phyloP scores from a whole-genome alignment of 2,113 vertebrate species.

The Semnopithecus entellus region DNA sequence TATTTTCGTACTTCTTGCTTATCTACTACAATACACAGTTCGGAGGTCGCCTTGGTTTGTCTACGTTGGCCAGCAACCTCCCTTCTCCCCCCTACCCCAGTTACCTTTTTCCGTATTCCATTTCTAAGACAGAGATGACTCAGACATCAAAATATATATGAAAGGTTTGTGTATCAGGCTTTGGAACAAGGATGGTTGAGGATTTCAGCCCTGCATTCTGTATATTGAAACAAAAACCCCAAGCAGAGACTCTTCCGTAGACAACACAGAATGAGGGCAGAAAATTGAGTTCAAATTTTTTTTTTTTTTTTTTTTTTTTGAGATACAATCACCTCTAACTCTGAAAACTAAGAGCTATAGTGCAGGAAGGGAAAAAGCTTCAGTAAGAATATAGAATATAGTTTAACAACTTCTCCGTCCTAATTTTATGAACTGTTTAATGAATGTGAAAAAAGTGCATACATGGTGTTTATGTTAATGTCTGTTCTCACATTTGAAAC shows the following conservation, averaged over 20 bases:
- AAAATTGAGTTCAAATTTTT: neutral
- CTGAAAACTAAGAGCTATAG: neutral
- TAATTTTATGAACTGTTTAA: constrained; percentile 34
- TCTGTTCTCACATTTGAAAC: constrained; percentile 36
- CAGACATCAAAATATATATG: neutral
- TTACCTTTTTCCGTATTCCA: constrained; percentile 51
- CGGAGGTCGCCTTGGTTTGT: constrained; percentile 3
- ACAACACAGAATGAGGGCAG: neutral
- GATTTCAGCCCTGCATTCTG: constrained; percentile 37
- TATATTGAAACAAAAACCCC: constrained; percentile 1
- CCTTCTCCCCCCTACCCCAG: neutral
- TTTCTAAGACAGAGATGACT: constrained; percentile 33
- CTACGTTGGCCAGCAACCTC: constrained; percentile 30
- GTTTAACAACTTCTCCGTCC: constrained; percentile 14
- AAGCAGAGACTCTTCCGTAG: neutral
- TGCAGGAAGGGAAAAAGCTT: neutral
- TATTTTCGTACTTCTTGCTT: constrained; percentile 60
- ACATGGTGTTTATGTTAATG: constrained; percentile 22
- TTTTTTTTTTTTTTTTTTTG: constrained; percentile 47
- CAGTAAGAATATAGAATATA: neutral
- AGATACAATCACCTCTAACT: constrained; percentile 7
- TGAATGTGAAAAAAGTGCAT: neutral
- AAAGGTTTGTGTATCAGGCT: neutral
- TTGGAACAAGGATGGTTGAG: neutral
- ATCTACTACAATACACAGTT: neutral